Evolutionary conservation across 2,113 vertebrate species (phyloP).

Genomic region (Eurypyga helias): DNA sequence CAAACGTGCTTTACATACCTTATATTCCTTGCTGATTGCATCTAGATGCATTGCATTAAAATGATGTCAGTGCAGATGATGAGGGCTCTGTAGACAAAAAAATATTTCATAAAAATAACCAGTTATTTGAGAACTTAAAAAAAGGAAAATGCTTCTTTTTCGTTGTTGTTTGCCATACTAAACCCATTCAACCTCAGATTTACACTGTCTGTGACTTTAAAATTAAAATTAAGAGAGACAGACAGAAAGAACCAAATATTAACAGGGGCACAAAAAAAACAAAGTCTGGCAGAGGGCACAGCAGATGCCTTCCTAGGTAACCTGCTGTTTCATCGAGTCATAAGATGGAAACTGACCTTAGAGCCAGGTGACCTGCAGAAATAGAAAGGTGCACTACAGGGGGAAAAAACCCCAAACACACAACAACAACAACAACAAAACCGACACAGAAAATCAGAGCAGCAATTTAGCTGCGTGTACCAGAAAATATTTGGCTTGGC

Average conservation of each 20-base stretch:
- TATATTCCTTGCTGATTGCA: background rate
- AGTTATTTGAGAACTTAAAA: background rate
- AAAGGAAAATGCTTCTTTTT: too few species aligned
- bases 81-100: background rate
- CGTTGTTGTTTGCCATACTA: background rate
- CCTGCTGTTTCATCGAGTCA: background rate
- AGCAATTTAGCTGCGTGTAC: background rate
- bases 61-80: too few species aligned
- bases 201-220: background rate
- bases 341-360: background rate
- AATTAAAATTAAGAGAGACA: background rate
- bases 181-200: background rate
- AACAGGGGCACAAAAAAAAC: background rate
- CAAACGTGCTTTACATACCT: background rate
- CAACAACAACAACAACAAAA: background rate
- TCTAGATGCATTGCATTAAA: background rate
- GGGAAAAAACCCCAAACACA: too few species aligned
- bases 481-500: slow-evolving; percentile 55
- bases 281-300: background rate
- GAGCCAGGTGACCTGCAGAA: background rate
- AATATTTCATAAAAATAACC: background rate
- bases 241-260: background rate
- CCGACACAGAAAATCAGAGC: too few species aligned
- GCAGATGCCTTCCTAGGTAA: background rate
- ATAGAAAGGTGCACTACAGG: background rate